Evolutionary conservation across 1,140 invertebrate species (phyloP).

Genomic region (Ceratina japonica): DNA sequence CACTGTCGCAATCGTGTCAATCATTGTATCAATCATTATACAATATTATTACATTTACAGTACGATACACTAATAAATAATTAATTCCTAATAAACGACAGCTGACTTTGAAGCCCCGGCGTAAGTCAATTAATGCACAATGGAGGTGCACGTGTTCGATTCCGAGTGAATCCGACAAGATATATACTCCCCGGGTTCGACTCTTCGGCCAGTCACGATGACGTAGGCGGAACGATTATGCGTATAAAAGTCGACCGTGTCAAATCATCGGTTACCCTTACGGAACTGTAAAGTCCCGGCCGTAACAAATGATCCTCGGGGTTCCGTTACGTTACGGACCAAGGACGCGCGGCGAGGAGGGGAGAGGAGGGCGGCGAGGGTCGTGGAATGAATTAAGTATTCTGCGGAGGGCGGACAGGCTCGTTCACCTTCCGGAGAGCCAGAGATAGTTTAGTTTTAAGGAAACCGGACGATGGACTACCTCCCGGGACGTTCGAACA

Average conservation of each 20-base stretch:
- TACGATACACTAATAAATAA: too few species aligned
- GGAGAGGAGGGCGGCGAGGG: conserved; percentile 45
- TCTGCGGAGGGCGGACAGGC: conserved; percentile 55
- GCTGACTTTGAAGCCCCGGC: too few species aligned
- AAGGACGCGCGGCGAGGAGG: neutral
- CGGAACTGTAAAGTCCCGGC: conserved; percentile 30
- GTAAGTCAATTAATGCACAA: too few species aligned
- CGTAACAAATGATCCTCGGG: conserved; percentile 38
- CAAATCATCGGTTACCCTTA: conserved; percentile 23
- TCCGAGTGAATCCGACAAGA: too few species aligned
- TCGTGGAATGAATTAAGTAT: conserved; percentile 71
- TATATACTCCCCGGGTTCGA: too few species aligned
- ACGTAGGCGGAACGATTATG: conserved; percentile 7
- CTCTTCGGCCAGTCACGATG: conserved; percentile 14
- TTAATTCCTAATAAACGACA: too few species aligned
- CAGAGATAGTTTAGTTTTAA: conserved; percentile 60
- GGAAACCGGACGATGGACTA: conserved; percentile 55
- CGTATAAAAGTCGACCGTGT: conserved; percentile 25
- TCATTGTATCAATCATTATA: too few species aligned
- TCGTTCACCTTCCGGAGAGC: conserved; percentile 46
- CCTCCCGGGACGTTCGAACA: conserved; percentile 57
- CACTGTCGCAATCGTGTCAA: too few species aligned
- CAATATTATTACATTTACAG: too few species aligned
- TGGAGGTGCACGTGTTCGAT: too few species aligned
- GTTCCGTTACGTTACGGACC: conserved; percentile 17